Evolutionary conservation across 2,113 vertebrate genomes (phyloP), one percentile per base, ranked within the genome.

Genomic region (Odontesthes bonariensis): DNA sequence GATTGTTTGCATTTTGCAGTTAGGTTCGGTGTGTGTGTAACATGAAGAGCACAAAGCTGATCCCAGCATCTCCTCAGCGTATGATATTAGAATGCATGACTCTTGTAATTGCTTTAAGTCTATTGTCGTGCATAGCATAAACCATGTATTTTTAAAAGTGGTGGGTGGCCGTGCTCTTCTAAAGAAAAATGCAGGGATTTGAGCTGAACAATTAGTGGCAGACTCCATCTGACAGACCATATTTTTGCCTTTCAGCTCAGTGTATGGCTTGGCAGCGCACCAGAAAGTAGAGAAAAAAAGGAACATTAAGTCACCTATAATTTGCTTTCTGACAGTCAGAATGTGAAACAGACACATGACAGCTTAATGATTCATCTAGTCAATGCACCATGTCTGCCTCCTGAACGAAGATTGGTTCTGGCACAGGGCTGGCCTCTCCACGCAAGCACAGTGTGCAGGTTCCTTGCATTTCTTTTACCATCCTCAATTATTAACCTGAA

Each of bases 281-380:
- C 88, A 88, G 73, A 65, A 75, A 69, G 60, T 35, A 74, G 65
- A 83, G 47, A 16, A 16, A 83, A 85, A 84, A 88, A 70, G 69
- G 74, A 91, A 87, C 77, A 91, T 81, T 62, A 88, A 90, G 77
- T 90, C 92, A 92, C 89, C 86, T 91, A 88, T 89, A 87, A 94
- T 94, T 91, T 92, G 85, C 83, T 79, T 86, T 79, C 56, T 64
- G 52, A 86, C 73, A 64, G 76, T 90, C 67, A 68, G 79, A 86
- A 88, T 86, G 83, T 78, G 80, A 89, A 90, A 91, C 66, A 90
- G 90, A 88, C 90, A 84, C 86, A 84, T 86, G 90, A 91, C 85
- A 81, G 83, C 83, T 78, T 75, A 55, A 73, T 94, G 92, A 93
- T 86, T 93, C 92, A 92, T 90, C 75, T 72, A 19, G 68, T 82